Evolutionary conservation across 2,888 invertebrate genomes (phyloP).

Genomic region (Polylopha cassiicola): DNA sequence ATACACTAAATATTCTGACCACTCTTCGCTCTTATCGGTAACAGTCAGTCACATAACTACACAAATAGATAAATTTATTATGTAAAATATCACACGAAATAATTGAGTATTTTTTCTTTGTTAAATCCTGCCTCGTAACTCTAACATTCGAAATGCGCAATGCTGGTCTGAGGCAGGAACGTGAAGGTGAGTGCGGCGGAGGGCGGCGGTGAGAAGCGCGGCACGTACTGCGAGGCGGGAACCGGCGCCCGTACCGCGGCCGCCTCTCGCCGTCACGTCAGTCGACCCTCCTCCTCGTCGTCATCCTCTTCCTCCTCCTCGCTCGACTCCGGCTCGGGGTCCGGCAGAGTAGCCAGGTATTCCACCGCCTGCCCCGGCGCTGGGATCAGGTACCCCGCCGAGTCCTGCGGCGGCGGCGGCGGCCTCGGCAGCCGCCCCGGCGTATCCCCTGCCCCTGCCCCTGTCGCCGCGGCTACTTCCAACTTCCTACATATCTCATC

Average conservation of each 20-base stretch:
- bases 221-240: conserved; percentile 52
- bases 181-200: conserved; percentile 41
- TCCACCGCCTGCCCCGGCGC: conserved; percentile 71
- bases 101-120: conserved; percentile 29
- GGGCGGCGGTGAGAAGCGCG: conserved; percentile 43
- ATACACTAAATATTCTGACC: no score
- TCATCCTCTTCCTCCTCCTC: conserved; percentile 59
- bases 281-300: conserved; percentile 61
- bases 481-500: conserved; percentile 81
- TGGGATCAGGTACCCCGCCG: conserved; percentile 83
- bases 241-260: conserved; percentile 25
- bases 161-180: conserved; percentile 46
- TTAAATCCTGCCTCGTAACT: conserved; percentile 6
- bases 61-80: no score
- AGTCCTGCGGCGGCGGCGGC: conserved; percentile 79
- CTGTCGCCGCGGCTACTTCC: conserved; percentile 64
- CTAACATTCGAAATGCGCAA: conserved; percentile 43
- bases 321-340: conserved; percentile 53
- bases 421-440: conserved; percentile 61
- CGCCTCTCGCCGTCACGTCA: conserved; percentile 50
- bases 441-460: conserved; percentile 39
- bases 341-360: conserved; percentile 76
- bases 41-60: no score
- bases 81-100: conserved; percentile 29
- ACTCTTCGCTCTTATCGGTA: no score